These are phyloP conservation scores for Mustela nigripes DNA, from an alignment of 2,113 vertebrate genomes.

Conservation along the genomic window DNA sequence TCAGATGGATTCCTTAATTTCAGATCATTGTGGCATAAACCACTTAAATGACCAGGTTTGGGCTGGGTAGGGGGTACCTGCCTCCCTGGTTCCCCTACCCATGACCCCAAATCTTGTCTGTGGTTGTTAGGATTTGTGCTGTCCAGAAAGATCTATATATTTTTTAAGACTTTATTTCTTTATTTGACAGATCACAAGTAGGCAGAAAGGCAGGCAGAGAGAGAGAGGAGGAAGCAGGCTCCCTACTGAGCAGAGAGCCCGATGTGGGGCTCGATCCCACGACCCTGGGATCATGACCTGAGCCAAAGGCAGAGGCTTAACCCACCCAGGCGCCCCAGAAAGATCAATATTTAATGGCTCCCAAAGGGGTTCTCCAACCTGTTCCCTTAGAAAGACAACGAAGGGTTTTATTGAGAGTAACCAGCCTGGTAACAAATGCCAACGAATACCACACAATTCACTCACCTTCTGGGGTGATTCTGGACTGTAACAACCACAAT, in stretches of 20 bases:
- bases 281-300: no score
- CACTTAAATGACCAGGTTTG: not conserved
- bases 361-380: not conserved
- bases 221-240: no score
- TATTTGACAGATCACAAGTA: no score
- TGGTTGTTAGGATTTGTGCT: not conserved
- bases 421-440: not conserved
- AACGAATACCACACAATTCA: not conserved
- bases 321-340: not conserved
- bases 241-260: no score
- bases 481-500: not conserved
- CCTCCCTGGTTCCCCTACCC: not conserved
- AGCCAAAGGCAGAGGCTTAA: no score
- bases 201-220: no score
- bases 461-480: not conserved
- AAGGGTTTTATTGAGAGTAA: not conserved
- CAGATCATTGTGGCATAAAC: not conserved
- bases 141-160: not conserved
- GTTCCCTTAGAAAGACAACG: not conserved
- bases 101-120: not conserved
- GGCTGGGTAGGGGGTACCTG: fast-evolving
- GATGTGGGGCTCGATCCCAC: no score
- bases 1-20: not conserved
- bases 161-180: no score
- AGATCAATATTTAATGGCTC: not conserved